Evolutionary conservation across 1,140 invertebrate genomes (phyloP).

Genomic region (Dysdera silvatica): DNA sequence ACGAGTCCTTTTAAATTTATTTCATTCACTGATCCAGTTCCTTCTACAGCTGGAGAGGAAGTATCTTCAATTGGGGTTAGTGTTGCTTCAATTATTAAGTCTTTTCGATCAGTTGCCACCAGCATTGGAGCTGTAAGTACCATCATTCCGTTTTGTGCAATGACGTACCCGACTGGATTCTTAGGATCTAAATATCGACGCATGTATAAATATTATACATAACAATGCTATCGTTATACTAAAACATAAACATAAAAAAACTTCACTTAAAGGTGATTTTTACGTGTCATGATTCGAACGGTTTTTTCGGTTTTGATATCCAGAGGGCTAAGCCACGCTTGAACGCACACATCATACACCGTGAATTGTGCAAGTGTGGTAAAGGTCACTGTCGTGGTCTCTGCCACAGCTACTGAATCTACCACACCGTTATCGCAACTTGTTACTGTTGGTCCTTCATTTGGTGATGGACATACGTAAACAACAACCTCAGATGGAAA

Average conservation of each 20-base stretch:
- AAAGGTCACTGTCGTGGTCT: neutral
- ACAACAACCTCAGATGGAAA: neutral
- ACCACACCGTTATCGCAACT: neutral
- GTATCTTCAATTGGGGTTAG: neutral
- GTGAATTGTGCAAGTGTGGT: conserved; percentile 5
- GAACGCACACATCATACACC: neutral
- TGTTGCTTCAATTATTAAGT: neutral
- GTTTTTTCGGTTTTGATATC: neutral
- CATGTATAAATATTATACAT: neutral
- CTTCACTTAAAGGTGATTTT: neutral
- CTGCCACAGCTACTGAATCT: neutral
- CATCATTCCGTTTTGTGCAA: neutral
- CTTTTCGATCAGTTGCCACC: neutral
- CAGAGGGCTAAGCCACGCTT: neutral
- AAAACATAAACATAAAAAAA: neutral
- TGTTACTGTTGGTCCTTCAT: neutral
- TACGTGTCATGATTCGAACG: neutral
- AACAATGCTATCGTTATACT: neutral
- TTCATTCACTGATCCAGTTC: neutral
- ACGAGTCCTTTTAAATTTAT: neutral
- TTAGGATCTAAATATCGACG: conserved; percentile 5
- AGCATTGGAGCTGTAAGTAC: conserved; percentile 3
- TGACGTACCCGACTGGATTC: neutral
- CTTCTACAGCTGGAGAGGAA: neutral
- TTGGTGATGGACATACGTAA: neutral